phyloP scores from a whole-genome alignment of 1,140 invertebrate genomes.

The Maconellicoccus hirsutus region DNA sequence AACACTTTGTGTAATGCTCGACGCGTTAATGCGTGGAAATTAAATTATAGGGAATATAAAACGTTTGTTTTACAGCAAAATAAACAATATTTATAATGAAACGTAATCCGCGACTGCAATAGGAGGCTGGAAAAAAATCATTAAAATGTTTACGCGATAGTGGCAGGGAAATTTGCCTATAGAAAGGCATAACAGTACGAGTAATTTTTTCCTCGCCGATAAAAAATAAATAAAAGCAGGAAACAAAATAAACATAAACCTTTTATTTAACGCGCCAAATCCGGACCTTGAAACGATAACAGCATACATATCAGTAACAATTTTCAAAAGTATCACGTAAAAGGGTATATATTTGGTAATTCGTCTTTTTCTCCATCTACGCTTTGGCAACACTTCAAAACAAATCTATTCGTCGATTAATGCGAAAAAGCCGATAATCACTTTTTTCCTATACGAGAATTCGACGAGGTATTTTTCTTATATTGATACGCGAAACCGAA shows the following conservation, averaged over 20 bases:
- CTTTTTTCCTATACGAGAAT: background rate
- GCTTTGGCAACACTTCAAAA: constrained; percentile 1
- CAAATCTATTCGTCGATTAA: constrained; percentile 9
- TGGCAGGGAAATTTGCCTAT: too few relatives aligned
- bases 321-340: background rate
- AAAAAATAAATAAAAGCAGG: background rate
- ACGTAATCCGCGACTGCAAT: too few relatives aligned
- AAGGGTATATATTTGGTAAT: background rate
- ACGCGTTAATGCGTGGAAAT: too few relatives aligned
- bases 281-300: background rate
- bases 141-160: too few relatives aligned
- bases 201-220: background rate
- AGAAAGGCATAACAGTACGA: too few relatives aligned
- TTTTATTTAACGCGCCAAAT: background rate
- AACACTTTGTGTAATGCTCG: too few relatives aligned
- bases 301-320: constrained; percentile 5
- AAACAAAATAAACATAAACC: background rate
- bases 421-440: background rate
- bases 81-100: too few relatives aligned
- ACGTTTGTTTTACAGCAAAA: too few relatives aligned
- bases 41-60: too few relatives aligned
- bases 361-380: background rate
- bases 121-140: too few relatives aligned
- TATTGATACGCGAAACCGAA: background rate
- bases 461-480: too few relatives aligned